Conservation (phyloP, 2,888 invertebrate species). For the Podabrus alpinus region DNA sequence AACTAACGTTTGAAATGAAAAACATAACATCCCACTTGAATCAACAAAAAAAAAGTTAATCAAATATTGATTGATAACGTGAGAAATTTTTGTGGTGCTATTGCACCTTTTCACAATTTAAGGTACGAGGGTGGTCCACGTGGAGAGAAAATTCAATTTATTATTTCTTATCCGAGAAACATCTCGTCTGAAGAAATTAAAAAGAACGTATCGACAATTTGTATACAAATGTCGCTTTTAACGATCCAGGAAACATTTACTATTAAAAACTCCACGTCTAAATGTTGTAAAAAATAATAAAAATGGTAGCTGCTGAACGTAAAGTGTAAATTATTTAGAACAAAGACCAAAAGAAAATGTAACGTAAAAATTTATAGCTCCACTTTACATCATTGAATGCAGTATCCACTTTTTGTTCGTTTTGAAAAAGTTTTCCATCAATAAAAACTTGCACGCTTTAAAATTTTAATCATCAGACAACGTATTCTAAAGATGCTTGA, state of each 20-base stretch:
- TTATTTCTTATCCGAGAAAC: not conserved
- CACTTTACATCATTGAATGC: constrained; percentile 24
- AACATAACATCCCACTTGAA: not conserved
- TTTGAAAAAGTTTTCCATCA: constrained; percentile 11
- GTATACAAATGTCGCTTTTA: not conserved
- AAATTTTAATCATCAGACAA: constrained; percentile 15
- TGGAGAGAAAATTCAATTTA: not conserved
- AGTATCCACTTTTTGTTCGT: constrained; percentile 20
- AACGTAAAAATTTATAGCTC: constrained; percentile 28
- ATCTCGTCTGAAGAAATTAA: not conserved
- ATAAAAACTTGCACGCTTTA: constrained; percentile 17
- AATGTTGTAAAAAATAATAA: not conserved
- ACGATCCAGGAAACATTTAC: not conserved
- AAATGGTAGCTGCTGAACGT: constrained; percentile 1
- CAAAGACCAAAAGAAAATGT: constrained; percentile 18
- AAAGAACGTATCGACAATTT: not conserved
- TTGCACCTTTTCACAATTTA: not conserved
- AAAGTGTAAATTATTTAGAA: constrained; percentile 19
- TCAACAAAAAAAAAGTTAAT: not conserved
- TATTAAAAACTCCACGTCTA: not conserved
- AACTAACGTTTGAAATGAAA: not conserved
- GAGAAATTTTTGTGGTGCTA: not conserved
- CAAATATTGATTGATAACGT: not conserved
- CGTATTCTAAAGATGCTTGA: not conserved
- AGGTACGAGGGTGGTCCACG: not conserved